Base-by-base conservation (phyloP, 2,888 invertebrate species). In the Phalangium opilio region DNA sequence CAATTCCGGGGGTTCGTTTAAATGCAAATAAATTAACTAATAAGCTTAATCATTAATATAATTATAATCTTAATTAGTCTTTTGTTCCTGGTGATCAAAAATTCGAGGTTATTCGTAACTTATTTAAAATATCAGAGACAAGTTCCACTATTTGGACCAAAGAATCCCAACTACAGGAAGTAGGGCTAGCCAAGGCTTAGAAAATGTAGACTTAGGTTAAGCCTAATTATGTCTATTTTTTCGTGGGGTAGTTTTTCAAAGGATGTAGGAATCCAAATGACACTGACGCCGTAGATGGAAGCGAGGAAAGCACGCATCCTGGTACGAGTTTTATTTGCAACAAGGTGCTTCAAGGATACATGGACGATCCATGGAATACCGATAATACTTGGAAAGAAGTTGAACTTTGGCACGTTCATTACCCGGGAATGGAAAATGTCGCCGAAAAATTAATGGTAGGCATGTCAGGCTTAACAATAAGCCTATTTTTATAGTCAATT, bases 321-420 rank as follows among this genome's bases (percentile, higher is more conserved):
- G 27, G 27, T 27, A 27, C 27, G 5, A 27, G 27, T 27, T 27
- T 27, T 27, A 27, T 27, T 27, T 27, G 38, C n/a, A 18, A 38
- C 4, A 38, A 17, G 10, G n/a, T 38, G 10, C 38, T 38, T 14
- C 15, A 38, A 18, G 38, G 38, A 38, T 38, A 38, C 38, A 38
- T 38, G 38, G 66, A 66, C 50, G 64, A 65, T 54, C 61, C 61
- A 0, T 48, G 58, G 15, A 66, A 65, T 50, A 66, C 66, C 1
- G 60, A 60, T 36, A 57, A 59, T 20, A 54, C 57, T 1, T 60
- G 59, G 60, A 55, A 56, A 41, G 60, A 60, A 48, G 61, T 63
- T 1, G 54, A 58, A 48, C 44, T 59, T 2, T 58, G 55, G 54
- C 58, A 58, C 43, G 43, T 59, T 3, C 59, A 59, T 44, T 59